Conservation (phyloP, 92 coral and sea anemone genomes). For the Montipora capitata region DNA sequence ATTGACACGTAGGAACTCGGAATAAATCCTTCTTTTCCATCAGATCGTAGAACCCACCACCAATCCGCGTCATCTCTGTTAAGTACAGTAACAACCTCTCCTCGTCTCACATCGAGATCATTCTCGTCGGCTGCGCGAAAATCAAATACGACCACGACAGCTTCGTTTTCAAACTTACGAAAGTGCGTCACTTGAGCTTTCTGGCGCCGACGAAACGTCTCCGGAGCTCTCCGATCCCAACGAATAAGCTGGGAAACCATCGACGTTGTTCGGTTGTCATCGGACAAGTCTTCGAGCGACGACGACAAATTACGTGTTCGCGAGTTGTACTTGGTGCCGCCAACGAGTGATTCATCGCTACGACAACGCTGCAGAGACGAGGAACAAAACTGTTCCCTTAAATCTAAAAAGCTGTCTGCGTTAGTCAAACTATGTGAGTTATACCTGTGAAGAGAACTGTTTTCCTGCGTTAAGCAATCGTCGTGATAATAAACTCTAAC, state of each 20-base stretch:
- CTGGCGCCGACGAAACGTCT: constrained; percentile 77
- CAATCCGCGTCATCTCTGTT: constrained; percentile 89
- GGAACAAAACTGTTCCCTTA: background rate
- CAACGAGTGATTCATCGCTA: constrained; percentile 58
- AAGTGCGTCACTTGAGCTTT: constrained; percentile 79
- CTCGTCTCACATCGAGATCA: constrained; percentile 82
- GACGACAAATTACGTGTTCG: constrained; percentile 31
- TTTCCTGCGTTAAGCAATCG: constrained; percentile 18
- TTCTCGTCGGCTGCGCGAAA: constrained; percentile 84
- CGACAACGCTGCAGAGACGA: constrained; percentile 35
- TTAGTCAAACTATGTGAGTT: constrained; percentile 21
- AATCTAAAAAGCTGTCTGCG: constrained; percentile 44
- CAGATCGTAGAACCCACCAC: constrained; percentile 87
- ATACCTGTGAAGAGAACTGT: background rate
- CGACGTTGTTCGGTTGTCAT: constrained; percentile 53
- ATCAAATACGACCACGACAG: constrained; percentile 78
- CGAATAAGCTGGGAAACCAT: constrained; percentile 44
- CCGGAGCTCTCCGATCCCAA: constrained; percentile 82
- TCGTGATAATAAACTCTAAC: constrained; percentile 26
- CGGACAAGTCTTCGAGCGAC: constrained; percentile 67
- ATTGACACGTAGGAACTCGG: constrained; percentile 76
- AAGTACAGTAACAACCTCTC: constrained; percentile 80
- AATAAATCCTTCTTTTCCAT: constrained; percentile 87
- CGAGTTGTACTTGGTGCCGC: constrained; percentile 6
- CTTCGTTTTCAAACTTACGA: constrained; percentile 76